These are phyloP conservation scores for Caenorhabditis latens DNA, from an alignment of 1,140 invertebrate genomes.

Conservation along the genomic window DNA sequence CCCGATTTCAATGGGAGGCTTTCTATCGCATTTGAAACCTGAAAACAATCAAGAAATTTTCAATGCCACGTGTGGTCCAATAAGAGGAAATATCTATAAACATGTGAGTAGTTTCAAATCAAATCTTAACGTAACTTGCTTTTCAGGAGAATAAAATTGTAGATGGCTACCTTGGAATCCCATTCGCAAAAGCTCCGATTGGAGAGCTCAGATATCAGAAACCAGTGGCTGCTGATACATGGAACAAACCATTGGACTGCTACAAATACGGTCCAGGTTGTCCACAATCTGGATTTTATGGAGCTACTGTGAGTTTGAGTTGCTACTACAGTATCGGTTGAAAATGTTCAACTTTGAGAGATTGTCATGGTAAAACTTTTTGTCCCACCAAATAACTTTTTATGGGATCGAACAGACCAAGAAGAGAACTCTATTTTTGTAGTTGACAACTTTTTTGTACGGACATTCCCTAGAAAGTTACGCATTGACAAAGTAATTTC, in stretches of 20 bases:
- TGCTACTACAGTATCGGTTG: no score
- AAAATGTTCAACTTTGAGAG: no score
- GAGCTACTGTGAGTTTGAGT: neutral
- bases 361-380: no score
- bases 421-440: no score
- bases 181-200: constrained; percentile 11
- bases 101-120: neutral
- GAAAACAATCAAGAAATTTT: neutral
- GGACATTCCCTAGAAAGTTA: no score
- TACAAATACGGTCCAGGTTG: constrained; percentile 20
- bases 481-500: no score
- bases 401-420: no score
- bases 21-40: constrained; percentile 27
- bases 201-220: neutral
- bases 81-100: constrained; percentile 11
- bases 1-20: neutral
- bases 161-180: constrained; percentile 5
- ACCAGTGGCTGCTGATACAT: neutral
- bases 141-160: neutral
- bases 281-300: neutral
- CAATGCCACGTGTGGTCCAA: neutral
- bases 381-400: no score
- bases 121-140: neutral
- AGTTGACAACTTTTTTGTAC: no score
- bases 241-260: neutral